These are phyloP conservation scores for Anguilla obscura DNA, from an alignment of 2,797 vertebrate genomes.

Conservation along the genomic window DNA sequence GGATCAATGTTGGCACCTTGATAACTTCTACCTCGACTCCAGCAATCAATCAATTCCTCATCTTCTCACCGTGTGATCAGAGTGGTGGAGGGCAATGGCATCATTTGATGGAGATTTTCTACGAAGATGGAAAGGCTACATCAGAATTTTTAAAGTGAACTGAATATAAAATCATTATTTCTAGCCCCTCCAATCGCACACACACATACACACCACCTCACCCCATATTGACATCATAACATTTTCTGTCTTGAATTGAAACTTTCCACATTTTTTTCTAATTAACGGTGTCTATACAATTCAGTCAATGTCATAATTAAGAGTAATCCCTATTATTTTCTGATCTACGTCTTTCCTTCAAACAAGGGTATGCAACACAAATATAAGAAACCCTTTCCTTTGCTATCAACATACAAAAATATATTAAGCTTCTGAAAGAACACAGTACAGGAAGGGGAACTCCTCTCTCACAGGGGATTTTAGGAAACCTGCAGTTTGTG, in stretches of 20 bases:
- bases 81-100: not conserved
- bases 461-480: not conserved
- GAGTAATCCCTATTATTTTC: not conserved
- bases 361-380: not conserved
- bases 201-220: not conserved
- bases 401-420: not conserved
- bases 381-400: not conserved
- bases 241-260: not conserved
- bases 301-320: not conserved
- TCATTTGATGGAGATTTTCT: not conserved
- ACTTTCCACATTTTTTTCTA: not conserved
- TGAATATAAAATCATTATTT: slow-evolving; percentile 18
- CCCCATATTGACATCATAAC: not conserved
- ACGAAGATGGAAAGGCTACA: not conserved
- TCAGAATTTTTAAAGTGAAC: slow-evolving; percentile 9
- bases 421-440: not conserved
- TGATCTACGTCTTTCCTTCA: not conserved
- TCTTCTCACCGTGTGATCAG: slow-evolving; percentile 16
- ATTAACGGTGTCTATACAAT: not conserved
- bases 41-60: slow-evolving; percentile 34
- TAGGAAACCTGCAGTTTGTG: not conserved
- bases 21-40: slow-evolving; percentile 25
- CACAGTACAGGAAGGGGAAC: not conserved
- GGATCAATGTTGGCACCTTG: slow-evolving; percentile 29
- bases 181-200: not conserved